These are phyloP conservation scores for Osmerus mordax DNA, from an alignment of 2,113 vertebrate species.

Conservation along the genomic window DNA sequence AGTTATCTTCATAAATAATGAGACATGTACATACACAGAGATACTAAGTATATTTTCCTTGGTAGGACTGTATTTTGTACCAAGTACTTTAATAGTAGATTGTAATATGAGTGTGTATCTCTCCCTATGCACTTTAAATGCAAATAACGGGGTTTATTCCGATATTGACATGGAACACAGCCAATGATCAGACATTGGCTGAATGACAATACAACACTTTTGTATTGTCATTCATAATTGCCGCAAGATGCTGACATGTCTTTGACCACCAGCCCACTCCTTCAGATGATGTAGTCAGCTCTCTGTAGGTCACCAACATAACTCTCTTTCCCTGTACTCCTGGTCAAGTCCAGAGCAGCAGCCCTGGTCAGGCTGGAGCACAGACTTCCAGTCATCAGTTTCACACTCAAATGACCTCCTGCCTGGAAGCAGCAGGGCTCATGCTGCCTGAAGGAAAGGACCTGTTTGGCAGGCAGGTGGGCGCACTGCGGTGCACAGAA, in stretches of 20 bases:
- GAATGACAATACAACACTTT: too few relatives aligned
- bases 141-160: too few relatives aligned
- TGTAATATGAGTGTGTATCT: too few relatives aligned
- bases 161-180: too few relatives aligned
- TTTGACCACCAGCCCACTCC: too few relatives aligned
- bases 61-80: neutral
- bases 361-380: neutral
- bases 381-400: neutral
- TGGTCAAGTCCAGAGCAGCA: neutral
- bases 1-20: neutral
- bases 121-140: too few relatives aligned
- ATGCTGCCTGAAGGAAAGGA: neutral
- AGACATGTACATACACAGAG: neutral
- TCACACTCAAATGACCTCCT: neutral
- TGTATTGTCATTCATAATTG: neutral
- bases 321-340: neutral
- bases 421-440: neutral
- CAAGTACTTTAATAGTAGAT: neutral
- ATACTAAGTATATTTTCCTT: neutral
- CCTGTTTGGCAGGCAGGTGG: constrained; percentile 3
- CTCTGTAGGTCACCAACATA: neutral
- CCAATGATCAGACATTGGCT: too few relatives aligned
- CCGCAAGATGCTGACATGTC: neutral
- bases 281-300: neutral
- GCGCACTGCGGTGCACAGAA: constrained; percentile 15